Base-by-base conservation (phyloP, 2,888 invertebrate genomes). In the Protodeltote pygarga region DNA sequence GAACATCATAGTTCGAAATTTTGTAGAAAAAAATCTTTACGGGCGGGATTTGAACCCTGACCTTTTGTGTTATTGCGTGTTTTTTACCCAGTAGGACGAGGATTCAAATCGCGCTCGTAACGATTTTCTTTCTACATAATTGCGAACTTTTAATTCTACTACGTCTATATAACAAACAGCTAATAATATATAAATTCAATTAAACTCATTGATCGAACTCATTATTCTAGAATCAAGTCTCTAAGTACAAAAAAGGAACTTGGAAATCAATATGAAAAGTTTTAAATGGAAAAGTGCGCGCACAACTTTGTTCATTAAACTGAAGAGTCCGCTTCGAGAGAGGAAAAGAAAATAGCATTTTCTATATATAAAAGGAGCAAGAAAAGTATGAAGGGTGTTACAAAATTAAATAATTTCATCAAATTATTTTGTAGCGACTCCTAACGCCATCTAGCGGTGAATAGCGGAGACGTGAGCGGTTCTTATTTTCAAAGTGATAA, bases 281-380 rank as follows among this genome's bases (percentile, higher is more conserved):
- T 87, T 81, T 84, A 85, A 89, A 89, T 86, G 87, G 85, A 87
- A 88, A 87, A 87, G 81, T 84, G 77, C 68, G 74, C 73, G 73
- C 64, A 75, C 75, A 87, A 88, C 84, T 88, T 87, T 82, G 80
- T 87, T 88, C 86, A 87, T 87, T 89, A 89, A 87, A 83, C 79
- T 80, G 82, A 75, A 74, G 81, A 84, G 79, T 80, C 71, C 68
- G 64, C 69, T 68, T 58, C 64, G 71, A 61, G 65, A 73, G 73
- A 68, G 73, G 77, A 78, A 79, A 73, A 71, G 71, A 74, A 77
- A 77, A 77, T 71, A 73, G 69, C 72, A 57, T 73, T 77, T 72
- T 70, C 59, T 65, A 65, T 70, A 59, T 54, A 63, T 74, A 75
- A 71, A 67, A 69, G 65, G 79, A 81, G 81, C 76, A 73, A 80